phyloP scores from a whole-genome alignment of 1,140 invertebrate species.

The Chlorops oryzae region DNA sequence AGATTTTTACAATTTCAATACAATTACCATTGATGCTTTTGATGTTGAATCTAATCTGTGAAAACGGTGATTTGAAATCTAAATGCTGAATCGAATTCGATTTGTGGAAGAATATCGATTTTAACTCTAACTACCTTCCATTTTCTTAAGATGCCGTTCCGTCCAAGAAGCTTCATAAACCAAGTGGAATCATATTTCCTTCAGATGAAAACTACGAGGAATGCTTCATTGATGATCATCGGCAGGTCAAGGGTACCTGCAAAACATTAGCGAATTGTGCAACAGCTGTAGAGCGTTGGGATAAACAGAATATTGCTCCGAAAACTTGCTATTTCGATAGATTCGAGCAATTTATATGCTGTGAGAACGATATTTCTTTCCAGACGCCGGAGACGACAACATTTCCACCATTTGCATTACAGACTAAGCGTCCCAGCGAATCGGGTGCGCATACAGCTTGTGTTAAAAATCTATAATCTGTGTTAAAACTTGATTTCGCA shows the following conservation, averaged over 20 bases:
- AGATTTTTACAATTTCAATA: too few species aligned
- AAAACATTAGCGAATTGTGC: constrained; percentile 29
- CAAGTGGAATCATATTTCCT: constrained; percentile 33
- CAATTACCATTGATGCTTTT: too few species aligned
- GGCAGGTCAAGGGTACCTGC: constrained; percentile 20
- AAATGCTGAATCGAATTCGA: too few species aligned
- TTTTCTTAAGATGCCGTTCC: too few species aligned
- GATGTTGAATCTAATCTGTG: too few species aligned
- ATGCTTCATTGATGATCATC: constrained; percentile 25
- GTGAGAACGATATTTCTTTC: constrained; percentile 13
- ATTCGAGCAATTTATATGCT: constrained; percentile 39
- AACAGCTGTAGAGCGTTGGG: constrained; percentile 23
- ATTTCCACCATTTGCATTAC: neutral
- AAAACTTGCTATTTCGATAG: constrained; percentile 41
- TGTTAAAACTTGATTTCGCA: too few species aligned
- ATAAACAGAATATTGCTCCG: constrained; percentile 18
- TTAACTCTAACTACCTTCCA: too few species aligned
- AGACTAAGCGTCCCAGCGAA: constrained; percentile 17
- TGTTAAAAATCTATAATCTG: neutral
- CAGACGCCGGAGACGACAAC: neutral
- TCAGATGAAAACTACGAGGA: constrained; percentile 35
- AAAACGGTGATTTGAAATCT: too few species aligned
- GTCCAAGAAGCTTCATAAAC: too few species aligned
- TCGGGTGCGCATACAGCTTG: constrained; percentile 16
- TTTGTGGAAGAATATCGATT: too few species aligned